Evolutionary conservation across 2,888 invertebrate species (phyloP).

Genomic region (Sclerodermus sp.): DNA sequence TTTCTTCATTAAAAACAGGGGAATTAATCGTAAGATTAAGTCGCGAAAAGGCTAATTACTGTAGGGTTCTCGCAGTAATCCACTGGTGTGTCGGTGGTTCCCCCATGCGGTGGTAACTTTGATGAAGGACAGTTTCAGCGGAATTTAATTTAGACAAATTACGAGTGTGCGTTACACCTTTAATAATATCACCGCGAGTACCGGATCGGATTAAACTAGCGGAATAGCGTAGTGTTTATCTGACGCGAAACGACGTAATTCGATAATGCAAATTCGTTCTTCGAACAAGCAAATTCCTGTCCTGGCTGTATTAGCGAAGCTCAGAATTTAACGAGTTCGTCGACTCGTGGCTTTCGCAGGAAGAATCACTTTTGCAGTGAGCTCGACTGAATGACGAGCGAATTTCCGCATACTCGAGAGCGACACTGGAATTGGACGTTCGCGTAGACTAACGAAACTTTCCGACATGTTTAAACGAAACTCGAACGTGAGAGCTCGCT

Average conservation of each 20-base stretch:
- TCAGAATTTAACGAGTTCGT: too few relatives aligned
- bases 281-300: too few relatives aligned
- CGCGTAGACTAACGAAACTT: constrained; percentile 15
- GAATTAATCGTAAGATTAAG: too few relatives aligned
- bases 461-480: constrained; percentile 24
- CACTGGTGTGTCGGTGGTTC: too few relatives aligned
- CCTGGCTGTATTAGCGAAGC: too few relatives aligned
- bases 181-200: constrained; percentile 13
- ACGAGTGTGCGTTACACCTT: constrained; percentile 17
- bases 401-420: too few relatives aligned
- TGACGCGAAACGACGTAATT: background rate
- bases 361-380: too few relatives aligned
- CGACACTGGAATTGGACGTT: background rate
- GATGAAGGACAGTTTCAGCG: constrained; percentile 7
- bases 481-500: constrained; percentile 11
- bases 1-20: too few relatives aligned
- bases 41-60: too few relatives aligned
- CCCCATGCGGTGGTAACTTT: constrained; percentile 8
- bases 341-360: too few relatives aligned
- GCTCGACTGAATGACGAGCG: too few relatives aligned
- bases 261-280: constrained; percentile 10
- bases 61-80: too few relatives aligned
- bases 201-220: constrained; percentile 20
- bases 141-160: constrained; percentile 21
- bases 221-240: background rate